phyloP scores from a whole-genome alignment of 2,888 invertebrate species.

The Harpagoxenus sublaevis region DNA sequence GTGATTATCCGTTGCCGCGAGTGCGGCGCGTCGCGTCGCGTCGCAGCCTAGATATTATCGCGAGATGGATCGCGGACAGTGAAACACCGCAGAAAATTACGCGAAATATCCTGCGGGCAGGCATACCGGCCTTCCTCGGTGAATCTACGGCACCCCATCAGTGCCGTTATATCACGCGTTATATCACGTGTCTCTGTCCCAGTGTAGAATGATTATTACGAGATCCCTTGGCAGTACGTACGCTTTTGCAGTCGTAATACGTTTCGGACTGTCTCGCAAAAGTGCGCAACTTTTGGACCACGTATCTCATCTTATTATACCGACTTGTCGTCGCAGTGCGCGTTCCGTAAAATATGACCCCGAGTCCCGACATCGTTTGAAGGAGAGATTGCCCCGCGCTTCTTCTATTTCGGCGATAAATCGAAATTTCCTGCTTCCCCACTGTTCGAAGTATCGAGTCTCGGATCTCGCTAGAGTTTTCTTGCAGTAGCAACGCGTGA shows the following conservation, averaged over 20 bases:
- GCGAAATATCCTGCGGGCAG: slow-evolving; percentile 39
- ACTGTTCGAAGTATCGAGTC: slow-evolving; percentile 49
- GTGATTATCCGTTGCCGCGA: slow-evolving; percentile 11
- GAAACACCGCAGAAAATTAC: slow-evolving; percentile 52
- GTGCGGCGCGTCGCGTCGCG: background rate
- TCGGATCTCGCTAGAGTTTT: slow-evolving; percentile 23
- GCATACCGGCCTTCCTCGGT: slow-evolving; percentile 10
- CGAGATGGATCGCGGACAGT: slow-evolving; percentile 35
- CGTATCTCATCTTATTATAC: slow-evolving; percentile 66
- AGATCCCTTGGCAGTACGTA: slow-evolving; percentile 4
- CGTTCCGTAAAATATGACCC: slow-evolving; percentile 40
- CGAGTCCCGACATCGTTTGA: slow-evolving; percentile 50
- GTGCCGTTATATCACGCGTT: slow-evolving; percentile 9
- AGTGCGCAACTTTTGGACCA: slow-evolving; percentile 35
- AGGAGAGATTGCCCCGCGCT: slow-evolving; percentile 40
- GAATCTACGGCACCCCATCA: slow-evolving; percentile 17
- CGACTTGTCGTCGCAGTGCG: slow-evolving; percentile 59
- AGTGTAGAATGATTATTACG: slow-evolving; percentile 47
- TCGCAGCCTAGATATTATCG: slow-evolving; percentile 32
- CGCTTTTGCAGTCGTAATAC: slow-evolving; percentile 11
- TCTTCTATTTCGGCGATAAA: slow-evolving; percentile 69
- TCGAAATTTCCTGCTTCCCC: slow-evolving; percentile 56
- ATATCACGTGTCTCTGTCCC: slow-evolving; percentile 11
- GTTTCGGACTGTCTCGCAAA: slow-evolving; percentile 35
- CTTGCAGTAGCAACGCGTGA: background rate